phyloP scores from a whole-genome alignment of 2,888 invertebrate genomes.

The Cryptocephalus primarius region DNA sequence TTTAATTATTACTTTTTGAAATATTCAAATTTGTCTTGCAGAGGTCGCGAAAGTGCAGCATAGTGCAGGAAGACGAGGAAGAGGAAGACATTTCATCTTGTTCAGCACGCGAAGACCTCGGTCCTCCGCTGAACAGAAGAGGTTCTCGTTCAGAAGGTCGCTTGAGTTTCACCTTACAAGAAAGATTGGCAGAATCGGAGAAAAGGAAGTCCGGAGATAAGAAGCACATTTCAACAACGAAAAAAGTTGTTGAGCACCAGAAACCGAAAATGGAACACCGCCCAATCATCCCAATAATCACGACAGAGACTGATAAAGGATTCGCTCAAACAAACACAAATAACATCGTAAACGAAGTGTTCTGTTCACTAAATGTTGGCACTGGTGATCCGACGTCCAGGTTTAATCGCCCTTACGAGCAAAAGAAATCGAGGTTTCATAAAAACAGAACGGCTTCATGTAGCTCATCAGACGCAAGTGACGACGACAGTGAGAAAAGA shows the following conservation, averaged over 20 bases:
- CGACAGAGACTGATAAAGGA: constrained; percentile 19
- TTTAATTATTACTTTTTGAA: no score
- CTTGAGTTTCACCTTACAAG: constrained; percentile 58
- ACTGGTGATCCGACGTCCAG: neutral
- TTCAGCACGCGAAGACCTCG: constrained; percentile 47
- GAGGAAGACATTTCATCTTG: constrained; percentile 62
- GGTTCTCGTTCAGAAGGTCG: constrained; percentile 75
- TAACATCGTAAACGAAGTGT: constrained; percentile 6
- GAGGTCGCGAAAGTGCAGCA: constrained; percentile 78
- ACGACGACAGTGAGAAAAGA: constrained; percentile 71
- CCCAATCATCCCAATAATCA: constrained; percentile 40
- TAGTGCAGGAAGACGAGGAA: constrained; percentile 87
- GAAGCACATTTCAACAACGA: constrained; percentile 1
- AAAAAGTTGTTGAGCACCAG: neutral
- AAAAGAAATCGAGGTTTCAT: constrained; percentile 56
- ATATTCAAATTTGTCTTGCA: constrained; percentile 26
- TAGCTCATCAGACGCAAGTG: constrained; percentile 89
- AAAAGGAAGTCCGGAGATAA: constrained; percentile 34
- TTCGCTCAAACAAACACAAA: no score
- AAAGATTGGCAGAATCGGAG: constrained; percentile 46
- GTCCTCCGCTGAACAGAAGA: constrained; percentile 48
- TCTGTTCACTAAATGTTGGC: constrained; percentile 33
- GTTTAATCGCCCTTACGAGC: constrained; percentile 36
- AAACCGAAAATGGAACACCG: constrained; percentile 24
- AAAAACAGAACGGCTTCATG: constrained; percentile 77